Conservation (phyloP, 2,888 invertebrate genomes). For the Augochlorella aurata region DNA sequence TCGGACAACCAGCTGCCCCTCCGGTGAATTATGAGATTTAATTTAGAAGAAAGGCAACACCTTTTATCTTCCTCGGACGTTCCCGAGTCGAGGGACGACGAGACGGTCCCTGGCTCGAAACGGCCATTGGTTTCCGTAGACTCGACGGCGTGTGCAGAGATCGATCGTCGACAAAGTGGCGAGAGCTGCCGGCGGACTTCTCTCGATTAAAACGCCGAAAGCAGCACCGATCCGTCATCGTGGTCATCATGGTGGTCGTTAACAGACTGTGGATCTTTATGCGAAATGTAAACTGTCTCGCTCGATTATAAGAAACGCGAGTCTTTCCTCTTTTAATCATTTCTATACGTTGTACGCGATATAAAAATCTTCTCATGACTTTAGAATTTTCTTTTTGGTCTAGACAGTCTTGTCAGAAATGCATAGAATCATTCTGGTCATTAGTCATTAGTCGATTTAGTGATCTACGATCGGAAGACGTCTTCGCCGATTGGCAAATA, state of each 20-base stretch:
- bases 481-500: too few species aligned
- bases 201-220: background rate
- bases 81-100: background rate
- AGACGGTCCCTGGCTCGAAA: background rate
- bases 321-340: too few species aligned
- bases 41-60: conserved; percentile 13
- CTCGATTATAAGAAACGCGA: too few species aligned
- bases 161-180: background rate
- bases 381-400: too few species aligned
- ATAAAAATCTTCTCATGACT: too few species aligned
- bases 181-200: background rate
- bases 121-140: background rate
- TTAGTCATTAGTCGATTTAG: too few species aligned
- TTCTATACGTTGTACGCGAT: too few species aligned
- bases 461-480: too few species aligned
- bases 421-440: too few species aligned
- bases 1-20: background rate
- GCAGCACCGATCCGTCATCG: background rate
- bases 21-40: conserved; percentile 41
- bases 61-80: background rate
- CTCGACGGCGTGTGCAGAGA: background rate
- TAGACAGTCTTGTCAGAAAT: too few species aligned
- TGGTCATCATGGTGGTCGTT: background rate
- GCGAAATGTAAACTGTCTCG: background rate
- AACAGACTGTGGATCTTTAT: background rate